Evolutionary conservation across 2,888 invertebrate species (phyloP), one percentile per base, ranked within the genome.

Genomic region (Drosophila bunnanda): DNA sequence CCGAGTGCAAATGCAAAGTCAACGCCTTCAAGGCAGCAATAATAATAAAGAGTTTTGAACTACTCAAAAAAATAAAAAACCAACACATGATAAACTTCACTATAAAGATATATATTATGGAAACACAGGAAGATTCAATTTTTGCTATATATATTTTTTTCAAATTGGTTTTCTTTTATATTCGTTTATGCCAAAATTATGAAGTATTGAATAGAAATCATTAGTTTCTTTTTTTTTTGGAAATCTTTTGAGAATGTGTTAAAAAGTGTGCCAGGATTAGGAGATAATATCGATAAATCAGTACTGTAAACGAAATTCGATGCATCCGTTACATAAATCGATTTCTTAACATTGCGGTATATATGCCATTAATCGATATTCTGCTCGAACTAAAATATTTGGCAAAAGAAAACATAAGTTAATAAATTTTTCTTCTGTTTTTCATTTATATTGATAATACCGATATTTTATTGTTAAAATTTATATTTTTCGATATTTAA

Each of bases 11-110:
- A 59, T 52, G 22, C 50, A 52, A 70, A 69, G 70, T 65, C 65
- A 66, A 66, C 20, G 66, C 66, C 66, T 66, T 20, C 66, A 66
- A 66, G 65, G 64, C 65, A 67, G 39, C n/a, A 55, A 66, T 66
- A 67, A 66, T 55, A 66, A 66, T 52, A 50, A 65, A 50, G 25
- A 41, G 64, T 65, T 65, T 41, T 62, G 64, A 65, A 65, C 64
- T 50, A 50, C 34, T 61, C n/a, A 41, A 12, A 43, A 12, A 12
- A 34, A 13, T 2, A 34, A n/a, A n/a, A 4, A 4, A 10, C 17
- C 25, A 25, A 46, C 10, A 28, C n/a, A 17, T 17, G 17, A 22
- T 7, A 41, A 56, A 22, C 1, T 4, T 60, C 58, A 41, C 58
- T 57, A 32, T 57, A 17, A 17, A 12, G 15, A 41, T 57, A 41